These are phyloP conservation scores for Eubucco bourcierii DNA, from an alignment of 2,113 vertebrate species.

Conservation along the genomic window DNA sequence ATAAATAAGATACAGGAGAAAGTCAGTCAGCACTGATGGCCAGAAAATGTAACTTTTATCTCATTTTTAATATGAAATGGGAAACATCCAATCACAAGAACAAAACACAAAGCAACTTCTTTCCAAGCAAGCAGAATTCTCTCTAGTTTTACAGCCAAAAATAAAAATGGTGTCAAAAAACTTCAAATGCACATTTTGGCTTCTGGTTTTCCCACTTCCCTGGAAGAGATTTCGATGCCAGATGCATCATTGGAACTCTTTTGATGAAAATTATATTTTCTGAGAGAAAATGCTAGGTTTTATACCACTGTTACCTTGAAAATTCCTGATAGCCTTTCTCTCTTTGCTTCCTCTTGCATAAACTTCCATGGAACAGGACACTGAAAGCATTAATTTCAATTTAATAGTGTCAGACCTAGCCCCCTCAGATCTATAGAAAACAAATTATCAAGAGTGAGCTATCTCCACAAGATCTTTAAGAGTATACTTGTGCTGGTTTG, in stretches of 20 bases:
- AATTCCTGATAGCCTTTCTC: neutral
- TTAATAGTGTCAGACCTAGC: neutral
- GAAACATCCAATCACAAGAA: neutral
- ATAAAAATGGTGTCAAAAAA: neutral
- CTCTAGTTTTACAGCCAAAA: neutral
- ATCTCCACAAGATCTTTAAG: neutral
- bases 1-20: neutral
- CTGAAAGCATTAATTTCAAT: neutral
- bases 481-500: neutral
- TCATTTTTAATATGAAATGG: neutral
- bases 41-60: neutral
- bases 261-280: neutral
- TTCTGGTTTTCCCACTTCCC: neutral
- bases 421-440: neutral
- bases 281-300: neutral
- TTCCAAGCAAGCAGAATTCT: neutral
- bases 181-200: neutral
- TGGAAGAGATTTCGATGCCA: neutral
- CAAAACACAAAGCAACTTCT: neutral
- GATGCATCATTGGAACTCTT: neutral
- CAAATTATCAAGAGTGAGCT: neutral
- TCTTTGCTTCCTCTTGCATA: neutral
- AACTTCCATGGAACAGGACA: neutral
- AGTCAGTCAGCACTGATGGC: neutral
- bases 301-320: neutral